phyloP scores from a whole-genome alignment of 1,140 invertebrate species.

The Dreissena rostriformis region DNA sequence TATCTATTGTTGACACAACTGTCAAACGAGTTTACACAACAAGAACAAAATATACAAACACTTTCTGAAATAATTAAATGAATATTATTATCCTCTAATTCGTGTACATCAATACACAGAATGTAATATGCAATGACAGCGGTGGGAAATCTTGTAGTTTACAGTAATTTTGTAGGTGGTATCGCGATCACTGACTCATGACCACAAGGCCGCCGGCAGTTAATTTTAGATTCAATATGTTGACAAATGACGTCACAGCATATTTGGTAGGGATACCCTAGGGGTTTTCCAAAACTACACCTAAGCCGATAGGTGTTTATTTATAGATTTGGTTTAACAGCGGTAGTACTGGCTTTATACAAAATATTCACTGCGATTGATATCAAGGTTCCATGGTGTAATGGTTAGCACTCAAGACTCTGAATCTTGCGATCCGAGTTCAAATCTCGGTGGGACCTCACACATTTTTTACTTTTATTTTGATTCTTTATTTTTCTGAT shows the following conservation, averaged over 20 bases:
- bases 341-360: not conserved
- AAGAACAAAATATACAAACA: too few species aligned
- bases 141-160: too few species aligned
- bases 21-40: too few species aligned
- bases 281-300: slow-evolving; percentile 19
- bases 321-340: not conserved
- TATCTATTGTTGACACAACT: too few species aligned
- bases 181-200: slow-evolving; percentile 51
- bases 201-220: not conserved
- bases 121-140: too few species aligned
- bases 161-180: not conserved
- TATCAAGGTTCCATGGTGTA: slow-evolving; percentile 59
- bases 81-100: too few species aligned
- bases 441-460: slow-evolving; percentile 63
- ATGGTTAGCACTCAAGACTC: slow-evolving; percentile 65
- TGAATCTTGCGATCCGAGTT: slow-evolving; percentile 66
- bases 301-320: not conserved
- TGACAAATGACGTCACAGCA: slow-evolving; percentile 11
- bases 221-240: not conserved
- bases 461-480: slow-evolving; percentile 2
- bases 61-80: too few species aligned
- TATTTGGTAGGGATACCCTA: slow-evolving; percentile 8
- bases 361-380: not conserved
- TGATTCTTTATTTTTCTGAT: too few species aligned
- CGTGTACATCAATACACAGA: too few species aligned